Evolutionary conservation across 2,888 invertebrate genomes (phyloP).

Genomic region (Ophion ventricosus): DNA sequence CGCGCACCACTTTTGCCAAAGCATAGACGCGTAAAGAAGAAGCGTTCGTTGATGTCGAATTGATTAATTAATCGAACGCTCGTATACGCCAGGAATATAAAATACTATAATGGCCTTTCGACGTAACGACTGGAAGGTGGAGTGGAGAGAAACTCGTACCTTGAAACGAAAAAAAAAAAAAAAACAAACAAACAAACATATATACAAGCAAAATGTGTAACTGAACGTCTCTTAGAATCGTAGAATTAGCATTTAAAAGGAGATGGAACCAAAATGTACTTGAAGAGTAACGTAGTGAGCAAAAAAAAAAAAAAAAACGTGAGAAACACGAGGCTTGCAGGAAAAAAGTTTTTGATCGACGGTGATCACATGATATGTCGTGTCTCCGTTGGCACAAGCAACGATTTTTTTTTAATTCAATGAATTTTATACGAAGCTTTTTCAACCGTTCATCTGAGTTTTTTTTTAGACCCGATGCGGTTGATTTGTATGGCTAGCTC

Average conservation of each 20-base stretch:
- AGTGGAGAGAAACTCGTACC: constrained; percentile 36
- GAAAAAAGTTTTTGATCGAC: constrained; percentile 17
- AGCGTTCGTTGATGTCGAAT: constrained; percentile 38
- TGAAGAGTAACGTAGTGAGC: constrained; percentile 16
- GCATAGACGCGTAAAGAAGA: constrained; percentile 57
- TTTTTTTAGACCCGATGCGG: constrained; percentile 49
- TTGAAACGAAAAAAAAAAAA: constrained; percentile 26
- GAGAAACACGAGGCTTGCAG: constrained; percentile 2
- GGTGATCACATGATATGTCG: constrained; percentile 17
- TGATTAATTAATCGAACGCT: constrained; percentile 9
- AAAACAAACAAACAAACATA: not conserved
- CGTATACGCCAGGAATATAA: constrained; percentile 28
- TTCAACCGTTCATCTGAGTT: constrained; percentile 40
- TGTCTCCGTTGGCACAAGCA: not conserved
- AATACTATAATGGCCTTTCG: constrained; percentile 62
- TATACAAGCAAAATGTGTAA: constrained; percentile 31
- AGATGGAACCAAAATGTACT: constrained; percentile 58
- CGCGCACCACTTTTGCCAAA: constrained; percentile 69
- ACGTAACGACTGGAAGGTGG: constrained; percentile 37
- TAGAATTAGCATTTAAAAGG: constrained; percentile 51
- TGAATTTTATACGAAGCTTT: constrained; percentile 61
- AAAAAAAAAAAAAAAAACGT: not conserved
- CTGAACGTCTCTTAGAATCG: constrained; percentile 50
- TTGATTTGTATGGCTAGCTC: constrained; percentile 52
- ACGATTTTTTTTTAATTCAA: constrained; percentile 34